Percentiles rank a stretch among this genome's conserved stretches.
Conservation (phyloP, 2,797 vertebrate species). For the Hydrocynus forskahlii region DNA sequence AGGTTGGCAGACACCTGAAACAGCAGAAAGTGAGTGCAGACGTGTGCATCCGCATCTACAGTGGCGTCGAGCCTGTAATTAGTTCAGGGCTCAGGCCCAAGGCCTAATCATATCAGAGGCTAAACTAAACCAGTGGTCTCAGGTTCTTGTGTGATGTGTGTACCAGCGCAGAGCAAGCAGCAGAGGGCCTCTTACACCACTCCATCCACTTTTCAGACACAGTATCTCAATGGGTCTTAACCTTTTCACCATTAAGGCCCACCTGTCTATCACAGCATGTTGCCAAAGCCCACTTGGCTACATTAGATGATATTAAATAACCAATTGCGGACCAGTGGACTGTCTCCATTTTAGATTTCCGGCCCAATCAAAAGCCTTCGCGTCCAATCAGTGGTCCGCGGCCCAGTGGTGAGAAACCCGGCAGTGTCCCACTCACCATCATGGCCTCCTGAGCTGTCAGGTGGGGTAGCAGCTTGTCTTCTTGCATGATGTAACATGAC, state of each 20-base stretch:
- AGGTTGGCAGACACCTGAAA: slow-evolving; percentile 90
- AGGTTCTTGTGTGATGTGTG: not conserved
- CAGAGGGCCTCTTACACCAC: slow-evolving; percentile 2
- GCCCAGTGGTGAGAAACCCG: too few relatives aligned
- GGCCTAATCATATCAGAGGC: not conserved
- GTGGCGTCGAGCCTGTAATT: not conserved
- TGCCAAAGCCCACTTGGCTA: too few relatives aligned
- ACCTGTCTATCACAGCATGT: too few relatives aligned
- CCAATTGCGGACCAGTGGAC: too few relatives aligned
- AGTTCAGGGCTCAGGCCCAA: not conserved
- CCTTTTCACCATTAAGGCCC: too few relatives aligned
- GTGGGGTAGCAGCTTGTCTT: slow-evolving; percentile 91
- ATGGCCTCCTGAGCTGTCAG: slow-evolving; percentile 90
- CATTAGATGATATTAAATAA: too few relatives aligned
- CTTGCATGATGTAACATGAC: slow-evolving; percentile 99
- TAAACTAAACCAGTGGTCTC: not conserved
- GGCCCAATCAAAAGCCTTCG: too few relatives aligned
- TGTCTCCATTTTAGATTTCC: too few relatives aligned
- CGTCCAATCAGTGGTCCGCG: too few relatives aligned
- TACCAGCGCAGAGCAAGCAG: slow-evolving; percentile 18
- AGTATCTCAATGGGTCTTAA: too few relatives aligned
- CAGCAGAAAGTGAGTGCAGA: slow-evolving; percentile 5
- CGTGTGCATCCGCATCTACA: not conserved
- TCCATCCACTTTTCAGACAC: not conserved
- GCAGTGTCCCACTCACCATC: slow-evolving; percentile 74